A percentile compares a stretch with the other conserved stretches of the same genome.
phyloP scores from a whole-genome alignment of 2,113 vertebrate species.

The Vanacampus margaritifer region DNA sequence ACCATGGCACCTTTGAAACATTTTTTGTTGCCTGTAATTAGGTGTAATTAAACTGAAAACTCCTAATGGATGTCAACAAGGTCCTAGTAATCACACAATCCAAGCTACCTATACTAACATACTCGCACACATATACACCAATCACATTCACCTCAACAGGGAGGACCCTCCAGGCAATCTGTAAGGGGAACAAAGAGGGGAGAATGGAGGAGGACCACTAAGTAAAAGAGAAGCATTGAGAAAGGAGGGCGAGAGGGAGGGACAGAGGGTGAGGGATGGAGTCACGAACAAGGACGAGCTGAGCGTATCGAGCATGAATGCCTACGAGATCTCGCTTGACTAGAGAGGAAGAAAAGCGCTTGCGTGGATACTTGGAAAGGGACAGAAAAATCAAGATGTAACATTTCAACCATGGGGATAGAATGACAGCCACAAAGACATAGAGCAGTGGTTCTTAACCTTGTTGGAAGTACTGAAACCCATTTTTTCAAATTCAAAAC shows the following conservation, averaged over 20 bases:
- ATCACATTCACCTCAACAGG: slow-evolving; percentile 51
- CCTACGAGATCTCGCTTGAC: slow-evolving; percentile 52
- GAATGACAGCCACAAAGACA: not conserved
- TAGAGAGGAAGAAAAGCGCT: slow-evolving; percentile 43
- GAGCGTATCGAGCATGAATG: slow-evolving; percentile 48
- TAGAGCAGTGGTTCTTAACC: too few relatives aligned
- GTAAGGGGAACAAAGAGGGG: slow-evolving; percentile 40
- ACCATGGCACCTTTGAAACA: slow-evolving; percentile 40
- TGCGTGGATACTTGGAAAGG: slow-evolving; percentile 38
- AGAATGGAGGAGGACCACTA: slow-evolving; percentile 41
- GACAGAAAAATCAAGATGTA: slow-evolving; percentile 27
- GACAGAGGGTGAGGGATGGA: slow-evolving; percentile 35
- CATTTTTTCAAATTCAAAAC: too few relatives aligned
- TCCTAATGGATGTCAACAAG: slow-evolving; percentile 52
- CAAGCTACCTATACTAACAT: slow-evolving; percentile 27
- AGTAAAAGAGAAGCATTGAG: slow-evolving; percentile 44
- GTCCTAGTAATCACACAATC: slow-evolving; percentile 60
- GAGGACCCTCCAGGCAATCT: slow-evolving; percentile 56
- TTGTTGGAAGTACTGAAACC: too few relatives aligned
- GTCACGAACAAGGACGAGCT: slow-evolving; percentile 54
- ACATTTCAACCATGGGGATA: not conserved
- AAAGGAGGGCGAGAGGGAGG: slow-evolving; percentile 39
- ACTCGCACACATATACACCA: slow-evolving; percentile 33
- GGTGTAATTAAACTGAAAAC: slow-evolving; percentile 51
- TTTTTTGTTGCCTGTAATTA: slow-evolving; percentile 36